phyloP scores from a whole-genome alignment of 2,888 invertebrate species.

The Drosophila colorata region DNA sequence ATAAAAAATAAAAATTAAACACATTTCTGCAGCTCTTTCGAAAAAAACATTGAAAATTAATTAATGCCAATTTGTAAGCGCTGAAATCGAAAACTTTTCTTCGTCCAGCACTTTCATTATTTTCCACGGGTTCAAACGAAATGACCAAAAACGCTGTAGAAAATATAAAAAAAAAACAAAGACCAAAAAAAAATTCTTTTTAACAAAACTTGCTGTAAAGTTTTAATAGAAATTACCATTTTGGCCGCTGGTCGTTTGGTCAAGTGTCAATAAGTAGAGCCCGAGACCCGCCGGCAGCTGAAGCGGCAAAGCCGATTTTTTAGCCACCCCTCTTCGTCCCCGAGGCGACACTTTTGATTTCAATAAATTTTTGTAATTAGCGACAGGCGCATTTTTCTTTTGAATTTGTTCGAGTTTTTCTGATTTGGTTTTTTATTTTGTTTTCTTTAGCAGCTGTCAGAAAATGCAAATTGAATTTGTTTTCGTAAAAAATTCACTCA shows the following conservation, averaged over 20 bases:
- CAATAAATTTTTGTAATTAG: slow-evolving; percentile 78
- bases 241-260: slow-evolving; percentile 73
- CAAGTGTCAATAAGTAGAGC: slow-evolving; percentile 74
- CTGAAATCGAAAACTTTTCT: slow-evolving; percentile 75
- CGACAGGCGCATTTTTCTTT: slow-evolving; percentile 69
- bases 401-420: slow-evolving; percentile 31
- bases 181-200: slow-evolving; percentile 47
- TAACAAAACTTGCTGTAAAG: slow-evolving; percentile 64
- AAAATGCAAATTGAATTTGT: slow-evolving; percentile 73
- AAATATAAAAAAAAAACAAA: slow-evolving; percentile 31
- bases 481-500: slow-evolving; percentile 55
- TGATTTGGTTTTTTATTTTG: slow-evolving; percentile 15
- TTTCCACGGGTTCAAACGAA: slow-evolving; percentile 64
- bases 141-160: slow-evolving; percentile 37
- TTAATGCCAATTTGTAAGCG: slow-evolving; percentile 77
- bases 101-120: slow-evolving; percentile 56
- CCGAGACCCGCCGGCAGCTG: slow-evolving; percentile 34
- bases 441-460: slow-evolving; percentile 40
- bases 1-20: slow-evolving; percentile 17
- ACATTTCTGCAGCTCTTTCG: slow-evolving; percentile 21
- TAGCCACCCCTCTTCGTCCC: background rate
- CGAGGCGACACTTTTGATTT: slow-evolving; percentile 73
- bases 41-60: slow-evolving; percentile 71
- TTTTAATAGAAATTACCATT: slow-evolving; percentile 78
- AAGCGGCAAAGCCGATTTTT: slow-evolving; percentile 54